Conservation (phyloP, 1,140 invertebrate genomes). For the Formica exsecta region DNA sequence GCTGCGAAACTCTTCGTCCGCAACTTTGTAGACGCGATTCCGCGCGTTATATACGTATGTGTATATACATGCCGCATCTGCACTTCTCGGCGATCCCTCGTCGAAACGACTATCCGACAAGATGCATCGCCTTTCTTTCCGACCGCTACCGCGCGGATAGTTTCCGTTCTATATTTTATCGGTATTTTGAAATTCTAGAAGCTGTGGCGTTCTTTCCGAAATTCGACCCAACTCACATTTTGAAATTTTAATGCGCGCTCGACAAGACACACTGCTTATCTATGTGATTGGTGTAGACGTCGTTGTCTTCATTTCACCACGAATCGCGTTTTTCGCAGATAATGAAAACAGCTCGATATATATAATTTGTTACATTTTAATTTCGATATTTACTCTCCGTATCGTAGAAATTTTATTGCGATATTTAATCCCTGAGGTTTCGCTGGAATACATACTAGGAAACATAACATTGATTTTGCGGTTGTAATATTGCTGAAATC, state of each 20-base stretch:
- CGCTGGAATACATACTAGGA: background rate
- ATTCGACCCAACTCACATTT: constrained; percentile 38
- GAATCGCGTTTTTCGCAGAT: background rate
- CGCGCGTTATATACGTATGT: constrained; percentile 58
- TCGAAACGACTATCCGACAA: constrained; percentile 71
- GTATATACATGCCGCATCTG: constrained; percentile 74
- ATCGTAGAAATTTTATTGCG: constrained; percentile 13
- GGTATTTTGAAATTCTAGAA: constrained; percentile 61
- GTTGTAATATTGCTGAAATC: constrained; percentile 36
- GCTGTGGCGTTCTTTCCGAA: constrained; percentile 29
- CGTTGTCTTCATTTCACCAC: background rate
- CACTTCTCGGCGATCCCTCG: constrained; percentile 75
- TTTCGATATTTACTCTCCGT: background rate
- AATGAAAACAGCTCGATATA: background rate
- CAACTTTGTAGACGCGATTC: constrained; percentile 81
- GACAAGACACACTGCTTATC: constrained; percentile 10
- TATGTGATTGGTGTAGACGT: background rate
- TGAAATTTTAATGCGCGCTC: constrained; percentile 47
- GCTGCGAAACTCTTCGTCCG: constrained; percentile 81
- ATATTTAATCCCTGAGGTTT: background rate
- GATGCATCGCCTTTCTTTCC: constrained; percentile 66
- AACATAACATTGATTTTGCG: constrained; percentile 28
- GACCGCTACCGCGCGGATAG: constrained; percentile 19
- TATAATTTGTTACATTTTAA: background rate
- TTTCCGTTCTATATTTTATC: constrained; percentile 62